phyloP scores from a whole-genome alignment of 2,797 vertebrate species.

The Chiropotes sagulatus region DNA sequence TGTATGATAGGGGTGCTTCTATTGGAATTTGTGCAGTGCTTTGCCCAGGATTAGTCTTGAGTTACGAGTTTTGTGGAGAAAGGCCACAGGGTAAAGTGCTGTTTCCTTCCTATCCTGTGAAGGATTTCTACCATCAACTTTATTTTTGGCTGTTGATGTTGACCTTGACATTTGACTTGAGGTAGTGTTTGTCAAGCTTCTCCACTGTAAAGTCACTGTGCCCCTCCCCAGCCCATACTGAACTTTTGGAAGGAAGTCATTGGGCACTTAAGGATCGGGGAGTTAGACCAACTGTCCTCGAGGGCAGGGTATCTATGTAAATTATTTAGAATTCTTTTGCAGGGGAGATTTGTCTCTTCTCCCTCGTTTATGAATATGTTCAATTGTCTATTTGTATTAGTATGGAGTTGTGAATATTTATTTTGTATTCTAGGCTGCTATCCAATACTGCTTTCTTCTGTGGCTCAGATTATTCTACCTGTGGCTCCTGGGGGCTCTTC shows the following conservation, averaged over 20 bases:
- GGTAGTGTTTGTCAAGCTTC: background rate
- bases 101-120: fast-evolving
- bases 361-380: fast-evolving
- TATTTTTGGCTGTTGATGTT: fast-evolving
- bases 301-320: fast-evolving
- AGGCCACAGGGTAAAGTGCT: fast-evolving
- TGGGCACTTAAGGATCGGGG: fast-evolving
- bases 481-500: fast-evolving
- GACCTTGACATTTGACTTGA: background rate
- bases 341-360: background rate
- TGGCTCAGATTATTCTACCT: fast-evolving
- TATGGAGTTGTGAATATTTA: fast-evolving
- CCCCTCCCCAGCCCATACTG: fast-evolving
- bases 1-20: fast-evolving
- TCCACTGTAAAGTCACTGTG: background rate
- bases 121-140: fast-evolving
- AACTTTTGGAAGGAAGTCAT: background rate
- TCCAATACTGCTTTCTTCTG: background rate
- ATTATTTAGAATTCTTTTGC: background rate
- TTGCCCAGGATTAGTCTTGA: background rate
- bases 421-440: background rate
- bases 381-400: fast-evolving
- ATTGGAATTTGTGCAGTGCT: fast-evolving
- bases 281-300: fast-evolving
- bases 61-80: background rate